Evolutionary conservation across 2,888 invertebrate genomes (phyloP).

Genomic region (Caenorhabditis uteleia): DNA sequence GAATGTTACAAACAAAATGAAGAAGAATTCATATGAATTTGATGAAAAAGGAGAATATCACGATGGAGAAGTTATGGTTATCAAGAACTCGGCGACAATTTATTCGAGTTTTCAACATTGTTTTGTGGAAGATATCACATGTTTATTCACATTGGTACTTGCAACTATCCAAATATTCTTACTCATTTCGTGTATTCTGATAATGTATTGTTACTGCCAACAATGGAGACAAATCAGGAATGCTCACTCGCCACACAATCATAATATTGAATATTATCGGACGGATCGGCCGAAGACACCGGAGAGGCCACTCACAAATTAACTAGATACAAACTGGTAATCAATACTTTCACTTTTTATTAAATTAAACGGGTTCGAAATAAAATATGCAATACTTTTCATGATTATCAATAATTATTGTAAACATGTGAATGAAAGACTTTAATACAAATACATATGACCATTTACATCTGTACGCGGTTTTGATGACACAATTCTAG

Average conservation of each 20-base stretch:
- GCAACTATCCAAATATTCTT: slow-evolving; percentile 51
- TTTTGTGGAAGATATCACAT: slow-evolving; percentile 50
- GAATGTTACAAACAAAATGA: too few species aligned
- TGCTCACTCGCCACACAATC: slow-evolving; percentile 7
- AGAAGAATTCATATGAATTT: slow-evolving; percentile 4
- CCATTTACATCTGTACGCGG: slow-evolving; percentile 9
- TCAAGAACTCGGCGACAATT: slow-evolving; percentile 11
- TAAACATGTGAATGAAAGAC: neutral
- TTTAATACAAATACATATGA: slow-evolving; percentile 18
- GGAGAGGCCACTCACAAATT: too few species aligned
- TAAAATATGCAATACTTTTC: too few species aligned
- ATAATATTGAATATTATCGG: slow-evolving; percentile 21
- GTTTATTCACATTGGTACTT: slow-evolving; percentile 54
- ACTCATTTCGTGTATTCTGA: slow-evolving; percentile 43
- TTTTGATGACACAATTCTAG: slow-evolving; percentile 28
- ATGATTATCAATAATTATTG: too few species aligned
- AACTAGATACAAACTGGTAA: too few species aligned
- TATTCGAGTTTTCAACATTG: slow-evolving; percentile 32
- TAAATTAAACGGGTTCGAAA: too few species aligned
- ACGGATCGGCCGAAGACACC: neutral
- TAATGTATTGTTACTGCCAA: slow-evolving; percentile 47
- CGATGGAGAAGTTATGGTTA: slow-evolving; percentile 23
- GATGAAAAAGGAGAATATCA: slow-evolving; percentile 12
- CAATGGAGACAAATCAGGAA: slow-evolving; percentile 24
- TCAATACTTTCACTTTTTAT: too few species aligned